Percentiles rank a stretch among this genome's conserved stretches.
phyloP scores from a whole-genome alignment of 2,888 invertebrate genomes.

The Phania funesta region DNA sequence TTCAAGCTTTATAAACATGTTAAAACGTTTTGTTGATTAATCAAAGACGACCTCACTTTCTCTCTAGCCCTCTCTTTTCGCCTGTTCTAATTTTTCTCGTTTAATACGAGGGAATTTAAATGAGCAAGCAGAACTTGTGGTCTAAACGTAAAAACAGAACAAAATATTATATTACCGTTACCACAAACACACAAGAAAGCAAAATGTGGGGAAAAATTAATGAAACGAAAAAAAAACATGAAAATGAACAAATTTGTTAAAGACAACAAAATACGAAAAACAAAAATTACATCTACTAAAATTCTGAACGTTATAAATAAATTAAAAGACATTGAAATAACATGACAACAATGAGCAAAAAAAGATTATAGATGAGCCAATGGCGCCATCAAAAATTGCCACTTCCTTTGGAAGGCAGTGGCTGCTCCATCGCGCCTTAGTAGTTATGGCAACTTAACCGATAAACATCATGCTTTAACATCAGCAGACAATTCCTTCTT shows the following conservation, averaged over 20 bases:
- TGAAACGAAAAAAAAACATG: conserved; percentile 37
- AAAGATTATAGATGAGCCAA: conserved; percentile 73
- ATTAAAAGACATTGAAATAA: conserved; percentile 54
- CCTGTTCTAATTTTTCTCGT: neutral
- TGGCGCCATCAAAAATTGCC: conserved; percentile 71
- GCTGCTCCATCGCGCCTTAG: too few species aligned
- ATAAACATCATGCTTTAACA: conserved; percentile 49
- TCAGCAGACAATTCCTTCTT: conserved; percentile 40
- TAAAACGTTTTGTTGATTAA: conserved; percentile 70
- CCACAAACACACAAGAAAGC: conserved; percentile 34
- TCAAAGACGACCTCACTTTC: conserved; percentile 52
- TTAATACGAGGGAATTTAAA: conserved; percentile 47
- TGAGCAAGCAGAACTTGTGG: conserved; percentile 16
- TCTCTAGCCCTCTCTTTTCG: neutral
- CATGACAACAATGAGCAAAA: conserved; percentile 70
- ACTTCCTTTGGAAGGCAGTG: conserved; percentile 53
- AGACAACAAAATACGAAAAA: conserved; percentile 30
- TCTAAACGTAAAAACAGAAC: neutral
- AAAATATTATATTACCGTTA: conserved; percentile 51
- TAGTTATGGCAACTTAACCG: conserved; percentile 15
- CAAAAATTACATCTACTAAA: neutral
- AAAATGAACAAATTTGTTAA: conserved; percentile 57
- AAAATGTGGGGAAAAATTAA: neutral
- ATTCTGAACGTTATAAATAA: conserved; percentile 49
- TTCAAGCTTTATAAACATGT: conserved; percentile 75